phyloP scores from a whole-genome alignment of 1,140 invertebrate species.

The Dryas iulia region DNA sequence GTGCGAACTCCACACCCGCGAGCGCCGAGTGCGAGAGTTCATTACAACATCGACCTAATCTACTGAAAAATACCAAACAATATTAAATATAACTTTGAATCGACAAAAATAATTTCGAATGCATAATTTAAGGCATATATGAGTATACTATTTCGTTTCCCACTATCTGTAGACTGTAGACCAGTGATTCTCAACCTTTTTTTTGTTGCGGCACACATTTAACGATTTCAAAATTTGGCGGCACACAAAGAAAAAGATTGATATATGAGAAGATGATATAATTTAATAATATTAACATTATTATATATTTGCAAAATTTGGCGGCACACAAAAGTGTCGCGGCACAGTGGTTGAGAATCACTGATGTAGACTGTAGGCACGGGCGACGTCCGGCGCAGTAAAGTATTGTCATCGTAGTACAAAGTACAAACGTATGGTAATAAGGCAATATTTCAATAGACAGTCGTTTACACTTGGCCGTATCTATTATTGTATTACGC shows the following conservation, averaged over 20 bases:
- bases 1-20: conserved; percentile 43
- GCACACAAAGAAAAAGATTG: too few relatives aligned
- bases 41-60: conserved; percentile 38
- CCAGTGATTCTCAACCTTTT: too few relatives aligned
- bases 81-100: conserved; percentile 36
- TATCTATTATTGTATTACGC: not conserved
- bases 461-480: not conserved
- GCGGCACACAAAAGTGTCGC: too few relatives aligned
- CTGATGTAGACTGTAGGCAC: conserved; percentile 32
- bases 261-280: too few relatives aligned
- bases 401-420: conserved; percentile 36
- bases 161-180: not conserved
- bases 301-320: too few relatives aligned
- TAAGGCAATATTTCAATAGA: conserved; percentile 18
- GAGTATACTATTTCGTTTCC: not conserved
- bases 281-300: too few relatives aligned
- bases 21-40: conserved; percentile 35
- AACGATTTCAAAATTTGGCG: too few relatives aligned
- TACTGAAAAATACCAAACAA: conserved; percentile 36
- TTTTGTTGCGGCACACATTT: too few relatives aligned
- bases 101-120: conserved; percentile 29
- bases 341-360: too few relatives aligned
- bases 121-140: conserved; percentile 12
- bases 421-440: not conserved
- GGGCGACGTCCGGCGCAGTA: conserved; percentile 16